Percentiles rank a stretch among this genome's conserved stretches.
phyloP scores from a whole-genome alignment of 2,113 vertebrate species.

The Dipodomys ordii region DNA sequence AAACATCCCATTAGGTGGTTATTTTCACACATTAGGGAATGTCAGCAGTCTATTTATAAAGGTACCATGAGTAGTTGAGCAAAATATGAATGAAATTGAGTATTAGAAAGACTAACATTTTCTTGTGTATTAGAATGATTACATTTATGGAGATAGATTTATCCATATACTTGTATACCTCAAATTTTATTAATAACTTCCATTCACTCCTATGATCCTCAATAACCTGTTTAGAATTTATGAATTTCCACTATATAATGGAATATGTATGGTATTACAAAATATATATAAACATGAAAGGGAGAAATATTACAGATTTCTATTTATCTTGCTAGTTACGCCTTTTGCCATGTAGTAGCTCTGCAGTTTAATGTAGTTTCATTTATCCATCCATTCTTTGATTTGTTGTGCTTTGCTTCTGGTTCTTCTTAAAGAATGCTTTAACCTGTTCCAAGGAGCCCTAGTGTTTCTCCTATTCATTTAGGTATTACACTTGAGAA shows the following conservation, averaged over 20 bases:
- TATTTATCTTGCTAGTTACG: too few relatives aligned
- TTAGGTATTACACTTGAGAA: too few relatives aligned
- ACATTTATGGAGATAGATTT: not conserved
- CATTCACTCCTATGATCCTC: not conserved
- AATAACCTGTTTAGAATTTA: not conserved
- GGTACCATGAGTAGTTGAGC: not conserved
- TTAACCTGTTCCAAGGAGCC: too few relatives aligned
- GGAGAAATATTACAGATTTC: not conserved
- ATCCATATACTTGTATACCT: not conserved
- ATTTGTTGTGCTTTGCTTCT: too few relatives aligned
- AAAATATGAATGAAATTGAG: not conserved
- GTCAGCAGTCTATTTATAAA: not conserved
- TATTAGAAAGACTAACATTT: not conserved
- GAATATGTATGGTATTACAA: not conserved
- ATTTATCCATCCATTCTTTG: too few relatives aligned
- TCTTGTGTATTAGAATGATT: not conserved
- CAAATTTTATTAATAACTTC: not conserved
- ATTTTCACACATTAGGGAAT: not conserved
- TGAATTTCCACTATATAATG: not conserved
- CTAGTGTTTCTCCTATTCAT: too few relatives aligned
- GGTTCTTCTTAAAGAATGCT: too few relatives aligned
- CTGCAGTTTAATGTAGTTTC: too few relatives aligned
- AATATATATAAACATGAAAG: not conserved
- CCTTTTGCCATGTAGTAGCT: too few relatives aligned
- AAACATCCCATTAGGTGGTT: too few relatives aligned